Conservation (phyloP, 2,113 vertebrate genomes). For the Brachirus orientalis region DNA sequence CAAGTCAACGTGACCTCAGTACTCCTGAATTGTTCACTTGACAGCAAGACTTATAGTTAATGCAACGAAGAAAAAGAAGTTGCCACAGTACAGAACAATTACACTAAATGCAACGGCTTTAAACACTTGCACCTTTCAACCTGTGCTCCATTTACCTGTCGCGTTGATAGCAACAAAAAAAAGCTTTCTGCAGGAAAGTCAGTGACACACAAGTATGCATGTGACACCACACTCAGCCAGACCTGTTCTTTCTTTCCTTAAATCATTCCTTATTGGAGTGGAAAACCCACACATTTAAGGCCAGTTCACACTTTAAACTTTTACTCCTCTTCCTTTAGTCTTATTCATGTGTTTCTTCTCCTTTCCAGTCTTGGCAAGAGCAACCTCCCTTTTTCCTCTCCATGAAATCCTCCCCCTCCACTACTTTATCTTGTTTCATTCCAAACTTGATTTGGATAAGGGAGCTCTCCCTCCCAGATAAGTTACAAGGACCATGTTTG, state of each 20-base stretch:
- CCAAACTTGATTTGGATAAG: slow-evolving; percentile 51
- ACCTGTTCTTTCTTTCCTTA: slow-evolving; percentile 43
- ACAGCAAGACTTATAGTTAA: slow-evolving; percentile 58
- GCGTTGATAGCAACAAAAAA: slow-evolving; percentile 63
- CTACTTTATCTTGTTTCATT: slow-evolving; percentile 59
- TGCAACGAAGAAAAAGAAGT: slow-evolving; percentile 46
- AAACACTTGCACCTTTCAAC: slow-evolving; percentile 63
- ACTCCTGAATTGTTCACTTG: slow-evolving; percentile 39
- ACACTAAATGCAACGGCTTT: slow-evolving; percentile 57
- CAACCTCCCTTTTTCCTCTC: slow-evolving; percentile 29
- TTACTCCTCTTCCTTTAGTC: slow-evolving; percentile 1
- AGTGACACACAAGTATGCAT: slow-evolving; percentile 26
- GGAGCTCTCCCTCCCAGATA: slow-evolving; percentile 37
- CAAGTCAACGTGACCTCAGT: slow-evolving; percentile 54
- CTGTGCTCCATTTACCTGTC: slow-evolving; percentile 65
- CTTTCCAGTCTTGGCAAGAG: slow-evolving; percentile 25
- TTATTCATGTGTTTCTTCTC: slow-evolving; percentile 12
- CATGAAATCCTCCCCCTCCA: slow-evolving; percentile 25
- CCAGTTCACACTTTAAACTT: slow-evolving; percentile 39
- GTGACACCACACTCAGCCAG: slow-evolving; percentile 33
- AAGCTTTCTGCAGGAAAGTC: slow-evolving; percentile 55
- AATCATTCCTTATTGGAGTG: slow-evolving; percentile 20
- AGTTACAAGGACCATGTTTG: slow-evolving; percentile 4
- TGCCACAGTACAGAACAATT: slow-evolving; percentile 48
- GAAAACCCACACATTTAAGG: slow-evolving; percentile 8